A percentile compares a stretch with the other conserved stretches of the same genome.
Evolutionary conservation across 2,113 vertebrate genomes (phyloP).

Genomic region (Uropsilus gracilis): DNA sequence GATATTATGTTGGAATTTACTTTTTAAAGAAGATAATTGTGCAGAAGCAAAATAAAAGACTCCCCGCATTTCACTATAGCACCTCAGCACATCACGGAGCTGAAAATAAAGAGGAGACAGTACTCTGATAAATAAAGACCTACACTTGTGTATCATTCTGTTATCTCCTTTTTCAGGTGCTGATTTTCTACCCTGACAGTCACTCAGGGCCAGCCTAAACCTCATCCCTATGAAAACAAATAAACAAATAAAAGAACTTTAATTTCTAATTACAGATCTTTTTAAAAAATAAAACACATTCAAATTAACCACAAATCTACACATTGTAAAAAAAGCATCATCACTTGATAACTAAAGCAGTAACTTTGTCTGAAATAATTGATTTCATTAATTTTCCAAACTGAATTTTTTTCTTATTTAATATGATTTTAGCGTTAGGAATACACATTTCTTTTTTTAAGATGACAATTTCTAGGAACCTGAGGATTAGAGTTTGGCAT

Average conservation of each 20-base stretch:
- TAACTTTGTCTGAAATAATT: background rate
- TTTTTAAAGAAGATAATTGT: background rate
- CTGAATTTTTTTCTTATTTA: slow-evolving; percentile 11
- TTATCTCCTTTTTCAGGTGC: background rate
- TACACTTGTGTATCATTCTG: background rate
- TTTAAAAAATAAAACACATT: background rate
- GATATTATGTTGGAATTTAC: background rate
- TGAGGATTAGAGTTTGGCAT: slow-evolving; percentile 2
- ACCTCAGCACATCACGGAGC: background rate
- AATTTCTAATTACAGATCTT: background rate
- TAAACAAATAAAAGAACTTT: background rate
- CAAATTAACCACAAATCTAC: slow-evolving; percentile 9
- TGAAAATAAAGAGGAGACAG: background rate
- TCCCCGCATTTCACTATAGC: background rate
- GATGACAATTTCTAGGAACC: background rate
- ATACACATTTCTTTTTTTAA: background rate
- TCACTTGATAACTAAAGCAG: background rate
- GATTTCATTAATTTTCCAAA: slow-evolving; percentile 40
- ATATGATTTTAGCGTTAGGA: background rate
- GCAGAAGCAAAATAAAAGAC: background rate
- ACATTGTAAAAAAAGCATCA: background rate
- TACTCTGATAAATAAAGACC: background rate
- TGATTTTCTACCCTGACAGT: fast-evolving
- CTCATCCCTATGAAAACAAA: background rate
- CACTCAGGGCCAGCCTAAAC: background rate